These are phyloP conservation scores for Drosophila asahinai DNA, from an alignment of 1,140 invertebrate genomes.

Conservation along the genomic window DNA sequence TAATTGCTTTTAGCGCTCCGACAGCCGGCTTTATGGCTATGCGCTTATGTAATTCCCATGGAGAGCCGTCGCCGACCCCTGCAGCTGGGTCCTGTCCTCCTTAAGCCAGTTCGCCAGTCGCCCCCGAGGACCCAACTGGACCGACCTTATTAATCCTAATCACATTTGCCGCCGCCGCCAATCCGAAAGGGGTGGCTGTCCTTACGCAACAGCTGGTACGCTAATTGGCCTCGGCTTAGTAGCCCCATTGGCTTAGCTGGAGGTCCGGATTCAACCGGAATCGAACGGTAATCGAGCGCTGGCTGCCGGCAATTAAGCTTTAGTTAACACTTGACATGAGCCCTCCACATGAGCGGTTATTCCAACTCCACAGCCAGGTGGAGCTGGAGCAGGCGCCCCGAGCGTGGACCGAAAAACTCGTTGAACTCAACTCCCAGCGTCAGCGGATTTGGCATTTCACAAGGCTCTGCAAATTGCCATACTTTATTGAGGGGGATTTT, in stretches of 20 bases:
- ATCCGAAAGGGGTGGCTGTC: constrained; percentile 26
- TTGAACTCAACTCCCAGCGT: constrained; percentile 2
- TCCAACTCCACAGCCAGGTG: constrained; percentile 1
- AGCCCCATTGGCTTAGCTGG: constrained; percentile 3
- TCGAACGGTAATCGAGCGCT: constrained; percentile 46
- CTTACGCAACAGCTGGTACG: constrained; percentile 42
- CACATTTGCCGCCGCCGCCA: constrained; percentile 50
- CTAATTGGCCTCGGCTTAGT: constrained; percentile 58
- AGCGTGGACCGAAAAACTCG: constrained; percentile 31
- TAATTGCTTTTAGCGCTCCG: constrained; percentile 77
- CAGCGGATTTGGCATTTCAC: background rate
- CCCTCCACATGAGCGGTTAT: constrained; percentile 14
- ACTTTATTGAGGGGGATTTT: constrained; percentile 3
- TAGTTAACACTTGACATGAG: constrained; percentile 50
- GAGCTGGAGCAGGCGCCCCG: constrained; percentile 4
- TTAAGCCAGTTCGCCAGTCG: constrained; percentile 28
- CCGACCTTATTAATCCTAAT: constrained; percentile 73
- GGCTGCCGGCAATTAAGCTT: constrained; percentile 54
- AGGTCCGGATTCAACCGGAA: constrained; percentile 2
- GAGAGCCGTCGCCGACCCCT: constrained; percentile 24
- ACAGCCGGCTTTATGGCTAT: constrained; percentile 70
- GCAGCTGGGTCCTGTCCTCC: constrained; percentile 35
- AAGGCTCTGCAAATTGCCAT: constrained; percentile 7
- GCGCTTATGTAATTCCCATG: constrained; percentile 56
- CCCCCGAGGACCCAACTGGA: constrained; percentile 9